Conservation (phyloP, 92 coral and sea anemone genomes). For the Virgularia gustaviana region DNA sequence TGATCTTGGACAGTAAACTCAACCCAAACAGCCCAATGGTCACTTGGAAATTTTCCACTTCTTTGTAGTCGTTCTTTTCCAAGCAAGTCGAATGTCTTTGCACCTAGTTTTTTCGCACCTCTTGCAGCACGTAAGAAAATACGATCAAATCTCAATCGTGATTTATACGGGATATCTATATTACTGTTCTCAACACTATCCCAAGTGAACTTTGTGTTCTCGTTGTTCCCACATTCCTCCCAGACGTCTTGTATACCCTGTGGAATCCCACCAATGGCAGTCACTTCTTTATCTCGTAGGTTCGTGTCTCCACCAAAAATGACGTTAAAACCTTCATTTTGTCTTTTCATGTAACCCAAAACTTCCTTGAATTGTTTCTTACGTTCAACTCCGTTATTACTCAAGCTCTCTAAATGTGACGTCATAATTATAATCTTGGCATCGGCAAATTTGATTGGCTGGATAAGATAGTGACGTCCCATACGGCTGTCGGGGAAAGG, state of each 20-base stretch:
- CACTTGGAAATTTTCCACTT: constrained; percentile 75
- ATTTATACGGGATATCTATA: constrained; percentile 47
- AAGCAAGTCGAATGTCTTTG: constrained; percentile 55
- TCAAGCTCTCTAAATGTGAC: constrained; percentile 89
- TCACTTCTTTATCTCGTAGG: constrained; percentile 72
- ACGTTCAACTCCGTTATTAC: constrained; percentile 53
- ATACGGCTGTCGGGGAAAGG: constrained; percentile 56
- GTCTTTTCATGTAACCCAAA: constrained; percentile 45
- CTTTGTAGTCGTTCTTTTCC: constrained; percentile 69
- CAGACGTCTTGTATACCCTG: constrained; percentile 65
- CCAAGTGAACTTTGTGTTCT: constrained; percentile 76
- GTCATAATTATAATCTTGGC: constrained; percentile 69
- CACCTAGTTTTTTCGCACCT: constrained; percentile 27
- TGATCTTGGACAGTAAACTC: constrained; percentile 38
- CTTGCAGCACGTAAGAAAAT: constrained; percentile 61
- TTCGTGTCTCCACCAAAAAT: constrained; percentile 92
- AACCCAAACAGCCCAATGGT: constrained; percentile 92
- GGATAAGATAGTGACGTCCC: constrained; percentile 86
- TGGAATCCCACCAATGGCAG: constrained; percentile 69
- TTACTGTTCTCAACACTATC: constrained; percentile 68
- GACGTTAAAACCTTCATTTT: constrained; percentile 51
- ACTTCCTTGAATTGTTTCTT: constrained; percentile 64
- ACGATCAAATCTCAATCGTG: constrained; percentile 79
- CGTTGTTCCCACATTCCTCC: constrained; percentile 70
- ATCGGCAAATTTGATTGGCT: constrained; percentile 57